Evolutionary conservation across 2,113 vertebrate genomes (phyloP).

Genomic region (Colaptes auratus): DNA sequence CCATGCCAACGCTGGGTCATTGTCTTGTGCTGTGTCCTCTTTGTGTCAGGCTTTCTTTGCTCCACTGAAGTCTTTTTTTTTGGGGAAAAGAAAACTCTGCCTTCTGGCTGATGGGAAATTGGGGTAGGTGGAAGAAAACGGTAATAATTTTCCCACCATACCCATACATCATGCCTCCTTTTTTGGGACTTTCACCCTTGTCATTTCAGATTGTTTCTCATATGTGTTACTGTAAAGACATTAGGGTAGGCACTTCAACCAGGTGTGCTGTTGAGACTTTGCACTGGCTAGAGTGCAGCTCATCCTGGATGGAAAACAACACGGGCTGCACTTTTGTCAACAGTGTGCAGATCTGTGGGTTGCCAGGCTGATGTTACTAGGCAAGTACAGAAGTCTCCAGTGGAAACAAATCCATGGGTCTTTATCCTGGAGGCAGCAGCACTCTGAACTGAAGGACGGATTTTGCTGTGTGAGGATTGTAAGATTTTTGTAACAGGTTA

Average conservation of each 20-base stretch:
- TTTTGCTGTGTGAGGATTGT: neutral
- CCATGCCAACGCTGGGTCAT: neutral
- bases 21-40: neutral
- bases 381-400: neutral
- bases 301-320: neutral
- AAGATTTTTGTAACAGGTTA: neutral
- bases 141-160: neutral
- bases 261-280: neutral
- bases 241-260: neutral
- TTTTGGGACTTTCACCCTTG: neutral
- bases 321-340: rapidly evolving
- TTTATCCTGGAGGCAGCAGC: neutral
- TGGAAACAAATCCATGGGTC: neutral
- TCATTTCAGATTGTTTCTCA: neutral
- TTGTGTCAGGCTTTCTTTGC: neutral
- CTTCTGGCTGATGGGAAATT: neutral
- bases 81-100: neutral
- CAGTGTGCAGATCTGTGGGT: neutral
- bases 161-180: too few species aligned
- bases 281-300: neutral
- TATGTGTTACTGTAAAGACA: neutral
- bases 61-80: neutral
- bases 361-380: neutral
- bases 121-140: neutral
- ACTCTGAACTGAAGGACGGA: neutral